Percentiles rank a stretch among this genome's conserved stretches.
phyloP scores from a whole-genome alignment of 2,888 invertebrate genomes.

The Amphiduros pacificus region DNA sequence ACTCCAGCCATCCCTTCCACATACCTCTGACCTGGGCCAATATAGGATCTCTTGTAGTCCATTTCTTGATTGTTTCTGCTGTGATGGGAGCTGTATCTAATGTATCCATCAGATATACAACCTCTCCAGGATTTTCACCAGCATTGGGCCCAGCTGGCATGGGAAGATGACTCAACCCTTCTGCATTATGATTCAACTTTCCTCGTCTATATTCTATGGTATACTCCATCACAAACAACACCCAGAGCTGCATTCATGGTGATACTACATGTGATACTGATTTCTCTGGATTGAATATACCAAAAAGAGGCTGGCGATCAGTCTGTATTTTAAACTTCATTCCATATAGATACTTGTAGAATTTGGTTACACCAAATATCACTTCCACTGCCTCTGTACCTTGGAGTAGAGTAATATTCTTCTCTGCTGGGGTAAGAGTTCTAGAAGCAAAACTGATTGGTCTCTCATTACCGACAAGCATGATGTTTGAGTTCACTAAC shows the following conservation, averaged over 20 bases:
- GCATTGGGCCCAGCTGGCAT: too few relatives aligned
- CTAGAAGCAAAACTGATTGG: slow-evolving; percentile 5
- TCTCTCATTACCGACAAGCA: neutral
- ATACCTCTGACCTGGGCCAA: too few relatives aligned
- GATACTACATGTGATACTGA: neutral
- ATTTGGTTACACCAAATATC: slow-evolving; percentile 3
- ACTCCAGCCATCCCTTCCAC: too few relatives aligned
- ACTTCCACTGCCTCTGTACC: slow-evolving; percentile 7
- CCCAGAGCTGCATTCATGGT: neutral
- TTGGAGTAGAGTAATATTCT: slow-evolving; percentile 7
- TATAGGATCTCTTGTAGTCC: too few relatives aligned
- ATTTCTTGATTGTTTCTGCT: too few relatives aligned
- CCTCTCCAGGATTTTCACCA: too few relatives aligned
- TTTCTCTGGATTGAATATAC: neutral
- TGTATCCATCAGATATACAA: too few relatives aligned
- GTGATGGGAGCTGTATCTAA: too few relatives aligned
- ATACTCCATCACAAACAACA: neutral
- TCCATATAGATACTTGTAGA: slow-evolving; percentile 3
- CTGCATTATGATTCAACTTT: too few relatives aligned
- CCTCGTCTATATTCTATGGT: neutral
- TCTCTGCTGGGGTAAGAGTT: slow-evolving; percentile 3
- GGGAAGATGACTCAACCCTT: neutral
- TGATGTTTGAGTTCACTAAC: slow-evolving; percentile 2
- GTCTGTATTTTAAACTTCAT: slow-evolving; percentile 7
- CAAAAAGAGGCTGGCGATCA: neutral